Evolutionary conservation across 2,113 vertebrate genomes (phyloP).

Genomic region (Mobula birostris): DNA sequence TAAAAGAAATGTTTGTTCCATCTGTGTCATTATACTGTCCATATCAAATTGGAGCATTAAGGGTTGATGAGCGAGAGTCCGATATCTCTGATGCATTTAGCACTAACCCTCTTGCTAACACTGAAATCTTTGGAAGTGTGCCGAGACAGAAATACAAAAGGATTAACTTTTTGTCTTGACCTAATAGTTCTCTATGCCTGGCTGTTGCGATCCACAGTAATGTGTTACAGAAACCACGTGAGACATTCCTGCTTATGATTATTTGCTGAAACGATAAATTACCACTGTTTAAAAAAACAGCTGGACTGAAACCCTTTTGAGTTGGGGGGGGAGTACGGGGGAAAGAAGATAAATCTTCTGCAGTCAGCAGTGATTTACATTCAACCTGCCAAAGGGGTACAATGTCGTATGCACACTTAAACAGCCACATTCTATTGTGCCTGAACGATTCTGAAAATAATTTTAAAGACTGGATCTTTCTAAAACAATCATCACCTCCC

Average conservation of each 20-base stretch:
- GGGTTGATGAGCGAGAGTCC: background rate
- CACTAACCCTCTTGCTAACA: slow-evolving; percentile 25
- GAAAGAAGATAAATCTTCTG: background rate
- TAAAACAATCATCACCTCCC: too few species aligned
- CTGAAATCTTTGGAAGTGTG: slow-evolving; percentile 2
- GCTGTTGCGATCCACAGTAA: background rate
- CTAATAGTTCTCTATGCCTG: background rate
- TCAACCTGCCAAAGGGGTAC: background rate
- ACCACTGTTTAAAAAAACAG: background rate
- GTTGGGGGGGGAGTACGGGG: background rate
- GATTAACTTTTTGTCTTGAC: slow-evolving; percentile 17
- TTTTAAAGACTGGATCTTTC: background rate
- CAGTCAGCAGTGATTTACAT: background rate
- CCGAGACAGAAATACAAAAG: slow-evolving; percentile 9
- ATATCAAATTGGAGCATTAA: slow-evolving; percentile 21
- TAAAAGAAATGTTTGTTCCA: slow-evolving; percentile 17
- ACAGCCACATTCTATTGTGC: background rate
- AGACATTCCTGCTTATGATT: background rate
- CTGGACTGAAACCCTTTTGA: background rate
- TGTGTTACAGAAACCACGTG: background rate
- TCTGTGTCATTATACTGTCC: background rate
- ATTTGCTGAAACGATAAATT: background rate
- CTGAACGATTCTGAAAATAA: background rate
- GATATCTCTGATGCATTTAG: background rate
- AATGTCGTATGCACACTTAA: background rate